These are phyloP conservation scores for Promerops cafer DNA, from an alignment of 2,113 vertebrate genomes.

Conservation along the genomic window DNA sequence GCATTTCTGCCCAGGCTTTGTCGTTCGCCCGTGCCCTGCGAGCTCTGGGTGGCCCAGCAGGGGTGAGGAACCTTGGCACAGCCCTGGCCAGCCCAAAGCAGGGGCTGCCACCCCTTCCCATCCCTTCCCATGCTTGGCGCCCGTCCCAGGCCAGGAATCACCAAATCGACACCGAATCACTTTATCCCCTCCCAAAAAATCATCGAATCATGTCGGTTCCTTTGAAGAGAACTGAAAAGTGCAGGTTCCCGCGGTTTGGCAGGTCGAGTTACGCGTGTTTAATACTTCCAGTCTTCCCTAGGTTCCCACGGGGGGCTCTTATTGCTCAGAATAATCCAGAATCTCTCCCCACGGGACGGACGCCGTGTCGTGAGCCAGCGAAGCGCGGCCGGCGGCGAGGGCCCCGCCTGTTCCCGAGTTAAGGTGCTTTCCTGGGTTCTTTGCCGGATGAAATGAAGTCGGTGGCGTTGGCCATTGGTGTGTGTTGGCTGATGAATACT, in stretches of 20 bases:
- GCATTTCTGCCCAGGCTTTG: not conserved
- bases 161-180: not conserved
- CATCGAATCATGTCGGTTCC: not conserved
- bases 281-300: not conserved
- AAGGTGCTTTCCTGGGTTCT: slow-evolving; percentile 43
- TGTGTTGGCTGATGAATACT: not conserved
- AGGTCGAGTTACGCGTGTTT: not conserved
- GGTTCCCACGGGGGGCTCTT: not conserved
- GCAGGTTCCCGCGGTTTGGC: slow-evolving; percentile 4
- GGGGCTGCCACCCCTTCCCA: not conserved
- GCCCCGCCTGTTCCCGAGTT: not conserved
- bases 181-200: not conserved
- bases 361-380: not conserved
- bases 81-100: not conserved
- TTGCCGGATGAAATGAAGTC: not conserved
- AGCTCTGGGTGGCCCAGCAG: not conserved
- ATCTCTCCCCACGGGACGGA: not conserved
- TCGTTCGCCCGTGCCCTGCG: rapidly evolving
- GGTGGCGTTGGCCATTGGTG: not conserved
- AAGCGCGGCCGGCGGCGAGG: not conserved
- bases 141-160: not conserved
- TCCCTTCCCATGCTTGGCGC: rapidly evolving
- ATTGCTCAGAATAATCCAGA: slow-evolving; percentile 2
- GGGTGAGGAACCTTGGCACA: not conserved
- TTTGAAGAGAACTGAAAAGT: not conserved